Evolutionary conservation across 2,888 invertebrate species (phyloP).

Genomic region (Oxycera nigricornis): DNA sequence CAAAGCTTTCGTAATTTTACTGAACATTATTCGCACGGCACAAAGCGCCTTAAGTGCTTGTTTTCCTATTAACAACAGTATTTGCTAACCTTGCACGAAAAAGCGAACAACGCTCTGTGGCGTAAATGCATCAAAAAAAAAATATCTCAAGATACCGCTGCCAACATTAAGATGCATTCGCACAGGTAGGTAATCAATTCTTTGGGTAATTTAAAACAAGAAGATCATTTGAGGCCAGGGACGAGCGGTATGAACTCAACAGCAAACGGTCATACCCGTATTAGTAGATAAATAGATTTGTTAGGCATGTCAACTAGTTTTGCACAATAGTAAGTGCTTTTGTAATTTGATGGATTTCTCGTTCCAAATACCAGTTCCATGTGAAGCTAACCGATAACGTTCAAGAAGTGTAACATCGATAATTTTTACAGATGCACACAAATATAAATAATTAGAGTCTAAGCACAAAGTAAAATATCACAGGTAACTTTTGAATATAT

Average conservation of each 20-base stretch:
- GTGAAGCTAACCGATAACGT: no score
- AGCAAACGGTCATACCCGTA: background rate
- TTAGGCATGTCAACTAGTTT: slow-evolving; percentile 5
- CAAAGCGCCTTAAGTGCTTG: background rate
- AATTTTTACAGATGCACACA: no score
- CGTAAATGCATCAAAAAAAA: slow-evolving; percentile 15
- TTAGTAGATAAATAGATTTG: background rate
- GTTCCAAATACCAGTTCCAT: no score
- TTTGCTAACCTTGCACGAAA: slow-evolving; percentile 20
- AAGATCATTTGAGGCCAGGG: slow-evolving; percentile 16
- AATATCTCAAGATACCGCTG: slow-evolving; percentile 12
- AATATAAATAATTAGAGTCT: no score
- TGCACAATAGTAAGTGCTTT: no score
- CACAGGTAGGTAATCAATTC: slow-evolving; percentile 18
- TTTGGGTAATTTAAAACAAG: slow-evolving; percentile 21
- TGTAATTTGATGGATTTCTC: no score
- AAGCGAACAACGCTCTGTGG: slow-evolving; percentile 17
- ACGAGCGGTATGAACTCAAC: background rate
- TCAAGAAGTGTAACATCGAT: no score
- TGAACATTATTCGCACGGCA: background rate
- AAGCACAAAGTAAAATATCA: no score
- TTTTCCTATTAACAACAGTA: background rate
- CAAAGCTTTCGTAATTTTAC: no score
- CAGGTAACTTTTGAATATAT: no score
- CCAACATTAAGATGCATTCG: slow-evolving; percentile 1